These are phyloP conservation scores for Porites lobata DNA, from an alignment of 92 coral and sea anemone genomes.

Conservation along the genomic window DNA sequence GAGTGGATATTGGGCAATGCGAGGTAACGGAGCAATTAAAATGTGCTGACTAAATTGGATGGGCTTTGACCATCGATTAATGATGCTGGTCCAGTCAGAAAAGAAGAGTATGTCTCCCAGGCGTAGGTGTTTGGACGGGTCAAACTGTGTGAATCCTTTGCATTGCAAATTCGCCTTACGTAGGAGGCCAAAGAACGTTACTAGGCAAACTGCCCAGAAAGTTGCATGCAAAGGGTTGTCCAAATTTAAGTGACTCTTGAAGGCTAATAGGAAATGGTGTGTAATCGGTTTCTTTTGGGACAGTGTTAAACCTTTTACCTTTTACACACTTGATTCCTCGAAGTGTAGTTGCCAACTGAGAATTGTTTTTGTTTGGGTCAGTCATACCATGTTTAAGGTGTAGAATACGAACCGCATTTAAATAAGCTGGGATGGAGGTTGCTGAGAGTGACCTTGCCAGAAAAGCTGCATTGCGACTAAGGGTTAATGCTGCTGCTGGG, in stretches of 20 bases:
- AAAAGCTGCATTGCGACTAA: constrained; percentile 49
- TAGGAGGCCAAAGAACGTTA: constrained; percentile 30
- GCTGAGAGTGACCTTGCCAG: constrained; percentile 46
- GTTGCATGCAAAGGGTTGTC: neutral
- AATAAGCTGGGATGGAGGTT: constrained; percentile 41
- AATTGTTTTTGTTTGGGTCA: constrained; percentile 47
- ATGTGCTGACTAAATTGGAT: neutral
- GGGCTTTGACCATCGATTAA: no score
- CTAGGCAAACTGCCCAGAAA: constrained; percentile 34
- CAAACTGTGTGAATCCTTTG: neutral
- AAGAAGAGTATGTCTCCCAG: constrained; percentile 7
- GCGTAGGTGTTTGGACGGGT: neutral
- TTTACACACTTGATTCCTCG: neutral
- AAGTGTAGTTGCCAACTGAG: constrained; percentile 42
- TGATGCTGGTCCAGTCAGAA: neutral
- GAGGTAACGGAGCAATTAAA: no score
- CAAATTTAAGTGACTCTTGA: constrained; percentile 3
- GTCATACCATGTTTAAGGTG: constrained; percentile 46
- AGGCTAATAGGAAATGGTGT: neutral
- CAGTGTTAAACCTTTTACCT: constrained; percentile 15
- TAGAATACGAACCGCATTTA: constrained; percentile 41
- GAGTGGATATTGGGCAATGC: no score
- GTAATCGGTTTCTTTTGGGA: constrained; percentile 30
- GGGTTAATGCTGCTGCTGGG: constrained; percentile 37
- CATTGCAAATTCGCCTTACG: constrained; percentile 5